Evolutionary conservation across 2,797 vertebrate genomes (phyloP).

Genomic region (Thunnus albacares): DNA sequence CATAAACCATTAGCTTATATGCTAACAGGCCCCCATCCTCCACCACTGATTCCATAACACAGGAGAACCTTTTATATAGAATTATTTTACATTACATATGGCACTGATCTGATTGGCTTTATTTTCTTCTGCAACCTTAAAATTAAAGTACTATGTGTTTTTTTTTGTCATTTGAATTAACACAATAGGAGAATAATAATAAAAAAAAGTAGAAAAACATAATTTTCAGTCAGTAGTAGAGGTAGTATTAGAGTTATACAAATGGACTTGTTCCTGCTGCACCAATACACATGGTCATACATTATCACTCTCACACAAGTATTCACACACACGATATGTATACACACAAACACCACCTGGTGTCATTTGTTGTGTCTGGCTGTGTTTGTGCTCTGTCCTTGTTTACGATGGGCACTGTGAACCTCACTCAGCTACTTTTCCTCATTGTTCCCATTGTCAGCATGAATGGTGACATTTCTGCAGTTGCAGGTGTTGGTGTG

Average conservation of each 20-base stretch:
- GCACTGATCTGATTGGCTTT: too few species aligned
- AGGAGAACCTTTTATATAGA: background rate
- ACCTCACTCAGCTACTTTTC: slow-evolving; percentile 15
- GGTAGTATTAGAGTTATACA: background rate
- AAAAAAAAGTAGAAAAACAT: background rate
- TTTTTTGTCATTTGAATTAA: too few species aligned
- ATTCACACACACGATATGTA: too few species aligned
- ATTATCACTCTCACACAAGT: background rate
- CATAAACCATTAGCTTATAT: slow-evolving; percentile 65
- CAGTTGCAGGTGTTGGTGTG: slow-evolving; percentile 8
- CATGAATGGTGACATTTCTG: slow-evolving; percentile 15
- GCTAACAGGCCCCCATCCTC: slow-evolving; percentile 47
- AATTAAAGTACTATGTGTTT: too few species aligned
- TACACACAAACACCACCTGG: slow-evolving; percentile 18
- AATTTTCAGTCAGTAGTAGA: background rate
- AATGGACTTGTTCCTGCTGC: background rate
- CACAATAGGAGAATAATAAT: too few species aligned
- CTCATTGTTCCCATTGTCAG: slow-evolving; percentile 20
- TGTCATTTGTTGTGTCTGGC: slow-evolving; percentile 37
- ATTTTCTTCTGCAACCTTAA: too few species aligned
- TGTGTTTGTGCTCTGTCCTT: background rate
- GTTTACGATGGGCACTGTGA: background rate
- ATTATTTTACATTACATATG: background rate
- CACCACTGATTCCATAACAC: background rate
- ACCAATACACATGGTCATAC: background rate